These are phyloP conservation scores for Cataglyphis altisquamis DNA, from an alignment of 2,888 invertebrate genomes.

Conservation along the genomic window DNA sequence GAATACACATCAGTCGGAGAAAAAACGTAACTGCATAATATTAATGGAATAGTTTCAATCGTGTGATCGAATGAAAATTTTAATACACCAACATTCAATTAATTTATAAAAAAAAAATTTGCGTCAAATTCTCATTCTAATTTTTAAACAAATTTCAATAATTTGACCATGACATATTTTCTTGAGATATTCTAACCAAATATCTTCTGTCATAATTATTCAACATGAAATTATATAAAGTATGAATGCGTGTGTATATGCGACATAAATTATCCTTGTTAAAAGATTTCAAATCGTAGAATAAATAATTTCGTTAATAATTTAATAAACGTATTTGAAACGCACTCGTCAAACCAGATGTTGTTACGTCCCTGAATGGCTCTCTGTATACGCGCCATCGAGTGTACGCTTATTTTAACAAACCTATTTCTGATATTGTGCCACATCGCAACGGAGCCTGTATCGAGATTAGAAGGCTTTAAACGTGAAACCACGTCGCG, in stretches of 20 bases:
- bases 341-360: neutral
- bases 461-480: slow-evolving; percentile 80
- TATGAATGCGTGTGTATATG: neutral
- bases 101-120: neutral
- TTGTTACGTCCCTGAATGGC: slow-evolving; percentile 74
- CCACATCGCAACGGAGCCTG: slow-evolving; percentile 75
- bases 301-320: neutral
- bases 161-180: slow-evolving; percentile 29
- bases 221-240: slow-evolving; percentile 4
- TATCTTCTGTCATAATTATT: neutral
- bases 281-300: neutral
- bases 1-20: slow-evolving; percentile 19
- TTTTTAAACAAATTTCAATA: slow-evolving; percentile 16
- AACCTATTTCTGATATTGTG: slow-evolving; percentile 82
- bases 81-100: neutral
- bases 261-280: neutral
- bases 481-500: slow-evolving; percentile 65
- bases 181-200: neutral
- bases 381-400: slow-evolving; percentile 74
- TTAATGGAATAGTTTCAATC: slow-evolving; percentile 15
- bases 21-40: slow-evolving; percentile 10
- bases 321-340: neutral
- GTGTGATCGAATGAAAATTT: slow-evolving; percentile 8
- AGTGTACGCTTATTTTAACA: slow-evolving; percentile 81
- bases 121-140: neutral